Percentiles rank a stretch among this genome's conserved stretches.
Conservation (phyloP, 1,140 invertebrate genomes). For the Bombus turneri region DNA sequence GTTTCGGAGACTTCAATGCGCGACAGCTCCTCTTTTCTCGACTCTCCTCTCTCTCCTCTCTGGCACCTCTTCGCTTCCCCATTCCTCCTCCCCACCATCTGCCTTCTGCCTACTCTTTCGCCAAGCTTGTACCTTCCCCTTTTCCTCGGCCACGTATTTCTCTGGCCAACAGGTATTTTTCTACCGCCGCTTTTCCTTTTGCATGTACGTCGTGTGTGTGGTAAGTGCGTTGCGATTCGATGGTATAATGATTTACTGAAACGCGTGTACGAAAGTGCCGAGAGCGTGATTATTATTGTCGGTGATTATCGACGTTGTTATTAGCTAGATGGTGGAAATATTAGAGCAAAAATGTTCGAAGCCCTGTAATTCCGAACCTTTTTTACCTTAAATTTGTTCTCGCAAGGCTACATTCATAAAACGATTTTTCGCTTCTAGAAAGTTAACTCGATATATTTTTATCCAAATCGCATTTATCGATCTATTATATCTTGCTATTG, state of each 20-base stretch:
- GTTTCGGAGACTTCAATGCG: slow-evolving; percentile 81
- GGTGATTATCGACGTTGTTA: background rate
- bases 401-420: background rate
- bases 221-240: background rate
- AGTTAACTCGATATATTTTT: background rate
- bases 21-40: slow-evolving; percentile 75
- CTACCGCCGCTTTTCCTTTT: background rate
- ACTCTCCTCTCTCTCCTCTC: slow-evolving; percentile 62
- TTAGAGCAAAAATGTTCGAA: background rate
- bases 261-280: background rate
- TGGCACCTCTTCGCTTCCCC: slow-evolving; percentile 67
- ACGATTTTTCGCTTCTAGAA: background rate
- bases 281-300: background rate
- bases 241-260: accelerated
- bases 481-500: too few relatives aligned
- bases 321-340: background rate
- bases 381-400: background rate
- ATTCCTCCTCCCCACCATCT: slow-evolving; percentile 60
- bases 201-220: background rate
- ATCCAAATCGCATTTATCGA: too few relatives aligned
- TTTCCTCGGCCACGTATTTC: slow-evolving; percentile 55
- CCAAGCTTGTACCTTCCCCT: slow-evolving; percentile 46
- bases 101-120: slow-evolving; percentile 55
- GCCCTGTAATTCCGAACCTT: background rate
- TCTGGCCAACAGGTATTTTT: slow-evolving; percentile 59